These are phyloP conservation scores for Alfaro cultratus DNA, from an alignment of 2,797 vertebrate genomes.

Conservation along the genomic window DNA sequence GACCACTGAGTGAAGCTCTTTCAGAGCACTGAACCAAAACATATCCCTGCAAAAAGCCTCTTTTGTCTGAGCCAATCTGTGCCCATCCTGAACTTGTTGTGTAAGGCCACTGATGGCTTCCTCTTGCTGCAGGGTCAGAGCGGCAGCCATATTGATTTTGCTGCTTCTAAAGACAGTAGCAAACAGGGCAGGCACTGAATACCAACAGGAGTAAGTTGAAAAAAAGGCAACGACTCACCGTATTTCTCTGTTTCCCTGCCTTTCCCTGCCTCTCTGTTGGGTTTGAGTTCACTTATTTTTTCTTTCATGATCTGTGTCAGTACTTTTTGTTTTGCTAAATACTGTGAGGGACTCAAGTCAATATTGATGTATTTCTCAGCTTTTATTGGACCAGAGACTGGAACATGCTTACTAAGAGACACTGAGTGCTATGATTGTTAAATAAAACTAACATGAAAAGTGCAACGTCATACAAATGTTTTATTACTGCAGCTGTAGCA, in stretches of 20 bases:
- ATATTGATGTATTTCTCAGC: background rate
- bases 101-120: slow-evolving; percentile 47
- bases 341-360: background rate
- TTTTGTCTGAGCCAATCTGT: slow-evolving; percentile 13
- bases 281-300: slow-evolving; percentile 22
- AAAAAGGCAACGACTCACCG: slow-evolving; percentile 37
- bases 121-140: slow-evolving; percentile 51
- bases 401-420: background rate
- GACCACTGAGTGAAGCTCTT: background rate
- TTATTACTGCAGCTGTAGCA: background rate
- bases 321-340: background rate
- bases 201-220: slow-evolving; percentile 46
- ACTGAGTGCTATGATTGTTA: background rate
- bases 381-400: background rate
- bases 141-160: slow-evolving; percentile 64
- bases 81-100: slow-evolving; percentile 35
- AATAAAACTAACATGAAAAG: background rate
- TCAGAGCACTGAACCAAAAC: slow-evolving; percentile 1
- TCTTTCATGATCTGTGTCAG: background rate
- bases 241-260: slow-evolving; percentile 11
- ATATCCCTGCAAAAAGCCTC: slow-evolving; percentile 9
- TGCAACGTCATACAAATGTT: background rate
- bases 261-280: slow-evolving; percentile 28
- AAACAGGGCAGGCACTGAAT: slow-evolving; percentile 52
- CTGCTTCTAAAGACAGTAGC: slow-evolving; percentile 65